A percentile compares a stretch with the other conserved stretches of the same genome.
phyloP scores from a whole-genome alignment of 2,113 vertebrate genomes.

The Larimichthys crocea region DNA sequence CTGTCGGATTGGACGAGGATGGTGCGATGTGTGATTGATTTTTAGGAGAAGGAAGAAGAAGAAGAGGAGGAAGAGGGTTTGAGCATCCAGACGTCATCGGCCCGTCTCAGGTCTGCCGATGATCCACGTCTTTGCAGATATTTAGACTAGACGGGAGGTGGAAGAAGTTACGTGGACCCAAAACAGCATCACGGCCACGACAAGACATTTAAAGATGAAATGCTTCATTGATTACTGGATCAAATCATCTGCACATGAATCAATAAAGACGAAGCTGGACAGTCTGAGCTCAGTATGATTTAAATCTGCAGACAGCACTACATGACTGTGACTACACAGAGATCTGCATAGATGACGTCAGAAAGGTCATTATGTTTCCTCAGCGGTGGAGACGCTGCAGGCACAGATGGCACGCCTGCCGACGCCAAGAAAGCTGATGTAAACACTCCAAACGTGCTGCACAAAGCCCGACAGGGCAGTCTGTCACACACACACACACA shows the following conservation, averaged over 20 bases:
- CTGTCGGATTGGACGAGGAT: too few species aligned
- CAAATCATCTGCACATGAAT: not conserved
- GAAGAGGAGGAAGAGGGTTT: too few species aligned
- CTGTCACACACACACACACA: not conserved
- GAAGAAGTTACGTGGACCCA: too few species aligned
- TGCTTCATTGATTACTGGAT: not conserved
- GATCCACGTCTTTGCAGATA: too few species aligned
- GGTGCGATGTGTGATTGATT: too few species aligned
- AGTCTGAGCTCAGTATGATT: not conserved
- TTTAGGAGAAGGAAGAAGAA: too few species aligned
- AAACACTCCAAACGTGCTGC: conserved; percentile 26
- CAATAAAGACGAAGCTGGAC: not conserved
- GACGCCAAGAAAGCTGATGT: conserved; percentile 47
- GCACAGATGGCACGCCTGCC: conserved; percentile 52
- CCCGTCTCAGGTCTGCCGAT: too few species aligned
- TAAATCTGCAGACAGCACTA: too few species aligned
- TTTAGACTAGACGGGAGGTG: too few species aligned
- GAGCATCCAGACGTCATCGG: too few species aligned
- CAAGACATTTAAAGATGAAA: not conserved
- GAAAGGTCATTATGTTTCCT: conserved; percentile 9
- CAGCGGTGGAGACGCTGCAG: conserved; percentile 23
- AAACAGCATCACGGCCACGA: too few species aligned
- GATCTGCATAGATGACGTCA: conserved; percentile 1
- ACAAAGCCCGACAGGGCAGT: not conserved
- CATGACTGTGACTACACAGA: not conserved